Conservation (phyloP, 1,140 invertebrate species). For the Coelopa frigida region DNA sequence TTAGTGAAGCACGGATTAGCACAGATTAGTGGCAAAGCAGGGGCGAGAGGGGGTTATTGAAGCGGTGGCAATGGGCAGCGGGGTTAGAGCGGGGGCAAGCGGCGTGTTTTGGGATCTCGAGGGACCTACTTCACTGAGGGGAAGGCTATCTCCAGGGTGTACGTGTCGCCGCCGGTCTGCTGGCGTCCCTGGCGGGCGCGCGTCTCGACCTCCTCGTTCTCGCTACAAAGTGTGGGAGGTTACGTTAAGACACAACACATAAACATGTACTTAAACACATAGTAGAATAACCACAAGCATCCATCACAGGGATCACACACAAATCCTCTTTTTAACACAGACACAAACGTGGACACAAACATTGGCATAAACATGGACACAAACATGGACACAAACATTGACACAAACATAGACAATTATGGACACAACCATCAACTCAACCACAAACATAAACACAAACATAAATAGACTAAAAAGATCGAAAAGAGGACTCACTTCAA, state of each 20-base stretch:
- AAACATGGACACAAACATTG: conserved; percentile 5
- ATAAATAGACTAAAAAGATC: too few relatives aligned
- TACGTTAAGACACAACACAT: too few relatives aligned
- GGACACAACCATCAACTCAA: conserved; percentile 3
- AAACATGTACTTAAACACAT: conserved; percentile 21
- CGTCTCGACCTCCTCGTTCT: conserved; percentile 31
- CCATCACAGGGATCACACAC: too few relatives aligned
- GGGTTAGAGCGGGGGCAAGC: too few relatives aligned
- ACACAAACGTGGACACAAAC: not conserved
- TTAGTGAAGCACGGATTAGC: too few relatives aligned
- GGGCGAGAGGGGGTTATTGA: too few relatives aligned
- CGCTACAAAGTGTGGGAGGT: conserved; percentile 33
- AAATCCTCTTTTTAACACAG: too few relatives aligned
- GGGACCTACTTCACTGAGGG: conserved; percentile 82
- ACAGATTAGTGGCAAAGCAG: too few relatives aligned
- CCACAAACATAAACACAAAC: too few relatives aligned
- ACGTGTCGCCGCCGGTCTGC: conserved; percentile 62
- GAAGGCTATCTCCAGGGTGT: conserved; percentile 83
- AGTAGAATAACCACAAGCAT: conserved; percentile 18
- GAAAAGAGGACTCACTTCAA: conserved; percentile 78
- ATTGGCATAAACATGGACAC: conserved; percentile 10
- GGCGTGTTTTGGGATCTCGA: too few relatives aligned
- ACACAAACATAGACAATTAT: conserved; percentile 14
- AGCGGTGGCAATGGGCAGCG: conserved; percentile 6
- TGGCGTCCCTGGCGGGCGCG: conserved; percentile 56